A percentile compares a stretch with the other conserved stretches of the same genome.
These are phyloP conservation scores for Sceloporus undulatus DNA, from an alignment of 2,113 vertebrate genomes.

Conservation along the genomic window DNA sequence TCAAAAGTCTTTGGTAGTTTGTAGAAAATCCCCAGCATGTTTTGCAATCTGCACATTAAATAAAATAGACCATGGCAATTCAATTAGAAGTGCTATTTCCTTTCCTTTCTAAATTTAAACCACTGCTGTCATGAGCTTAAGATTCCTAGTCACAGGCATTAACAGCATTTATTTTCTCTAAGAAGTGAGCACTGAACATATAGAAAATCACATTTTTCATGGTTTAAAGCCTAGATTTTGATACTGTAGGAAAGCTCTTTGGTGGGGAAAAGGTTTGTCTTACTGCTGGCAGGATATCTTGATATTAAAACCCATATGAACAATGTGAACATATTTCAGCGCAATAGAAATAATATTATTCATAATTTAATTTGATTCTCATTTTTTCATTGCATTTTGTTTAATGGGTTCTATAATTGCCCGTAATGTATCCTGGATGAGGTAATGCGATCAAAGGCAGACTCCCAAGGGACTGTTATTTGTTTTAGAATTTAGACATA, in stretches of 20 bases:
- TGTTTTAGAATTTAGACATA: constrained; percentile 32
- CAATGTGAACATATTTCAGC: constrained; percentile 20
- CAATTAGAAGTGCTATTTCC: constrained; percentile 22
- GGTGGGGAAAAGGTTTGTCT: neutral
- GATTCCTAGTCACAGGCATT: constrained; percentile 22
- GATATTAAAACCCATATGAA: neutral
- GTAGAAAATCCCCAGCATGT: neutral
- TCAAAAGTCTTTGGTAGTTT: neutral
- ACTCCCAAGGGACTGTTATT: constrained; percentile 33
- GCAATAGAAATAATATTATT: constrained; percentile 23
- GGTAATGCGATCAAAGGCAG: constrained; percentile 41
- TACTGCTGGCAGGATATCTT: neutral
- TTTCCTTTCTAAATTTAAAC: constrained; percentile 34
- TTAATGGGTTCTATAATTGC: constrained; percentile 41
- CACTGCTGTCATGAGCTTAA: constrained; percentile 14
- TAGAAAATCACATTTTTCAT: constrained; percentile 28
- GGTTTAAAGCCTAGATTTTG: constrained; percentile 2
- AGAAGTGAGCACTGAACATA: neutral
- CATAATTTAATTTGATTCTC: constrained; percentile 5
- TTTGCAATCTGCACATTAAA: constrained; percentile 26
- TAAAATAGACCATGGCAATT: constrained; percentile 32
- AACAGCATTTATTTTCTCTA: constrained; percentile 24
- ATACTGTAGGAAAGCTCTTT: neutral
- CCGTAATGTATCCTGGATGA: constrained; percentile 40
- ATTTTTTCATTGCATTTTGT: constrained; percentile 12